Evolutionary conservation across 2,888 invertebrate species (phyloP).

Genomic region (Drosophila paramelanica): DNA sequence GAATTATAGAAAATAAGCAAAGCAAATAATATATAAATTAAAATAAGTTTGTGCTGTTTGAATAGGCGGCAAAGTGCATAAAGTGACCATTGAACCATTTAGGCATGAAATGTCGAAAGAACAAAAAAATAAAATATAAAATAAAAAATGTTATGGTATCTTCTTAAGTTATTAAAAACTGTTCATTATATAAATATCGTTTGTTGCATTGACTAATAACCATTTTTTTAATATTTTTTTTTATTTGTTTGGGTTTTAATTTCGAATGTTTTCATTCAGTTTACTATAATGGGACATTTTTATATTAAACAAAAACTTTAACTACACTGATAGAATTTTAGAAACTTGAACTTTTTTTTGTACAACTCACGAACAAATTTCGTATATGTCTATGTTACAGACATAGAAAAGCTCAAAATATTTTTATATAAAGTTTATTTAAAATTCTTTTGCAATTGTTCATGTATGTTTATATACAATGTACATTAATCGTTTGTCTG

Average conservation of each 20-base stretch:
- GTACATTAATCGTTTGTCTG: slow-evolving; percentile 21
- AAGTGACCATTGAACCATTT: slow-evolving; percentile 58
- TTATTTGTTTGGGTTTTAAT: slow-evolving; percentile 1
- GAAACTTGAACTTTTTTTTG: not conserved
- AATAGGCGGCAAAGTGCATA: slow-evolving; percentile 29
- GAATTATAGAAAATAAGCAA: slow-evolving; percentile 5
- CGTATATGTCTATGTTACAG: slow-evolving; percentile 16
- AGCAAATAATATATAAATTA: slow-evolving; percentile 19
- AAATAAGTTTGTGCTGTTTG: slow-evolving; percentile 36
- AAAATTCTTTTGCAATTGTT: slow-evolving; percentile 35
- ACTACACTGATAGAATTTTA: slow-evolving; percentile 2
- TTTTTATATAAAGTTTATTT: slow-evolving; percentile 46
- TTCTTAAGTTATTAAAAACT: slow-evolving; percentile 26
- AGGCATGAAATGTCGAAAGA: slow-evolving; percentile 62
- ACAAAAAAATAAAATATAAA: slow-evolving; percentile 30
- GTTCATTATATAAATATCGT: slow-evolving; percentile 61
- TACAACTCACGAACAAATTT: slow-evolving; percentile 12
- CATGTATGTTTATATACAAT: slow-evolving; percentile 27
- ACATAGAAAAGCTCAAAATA: slow-evolving; percentile 13
- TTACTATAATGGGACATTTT: not conserved
- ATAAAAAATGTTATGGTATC: slow-evolving; percentile 23
- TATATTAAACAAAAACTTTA: not conserved
- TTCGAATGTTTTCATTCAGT: not conserved
- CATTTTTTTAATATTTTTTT: slow-evolving; percentile 16
- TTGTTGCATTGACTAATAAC: slow-evolving; percentile 71